Conservation (phyloP, 2,113 vertebrate genomes). For the Colinus virginianus region DNA sequence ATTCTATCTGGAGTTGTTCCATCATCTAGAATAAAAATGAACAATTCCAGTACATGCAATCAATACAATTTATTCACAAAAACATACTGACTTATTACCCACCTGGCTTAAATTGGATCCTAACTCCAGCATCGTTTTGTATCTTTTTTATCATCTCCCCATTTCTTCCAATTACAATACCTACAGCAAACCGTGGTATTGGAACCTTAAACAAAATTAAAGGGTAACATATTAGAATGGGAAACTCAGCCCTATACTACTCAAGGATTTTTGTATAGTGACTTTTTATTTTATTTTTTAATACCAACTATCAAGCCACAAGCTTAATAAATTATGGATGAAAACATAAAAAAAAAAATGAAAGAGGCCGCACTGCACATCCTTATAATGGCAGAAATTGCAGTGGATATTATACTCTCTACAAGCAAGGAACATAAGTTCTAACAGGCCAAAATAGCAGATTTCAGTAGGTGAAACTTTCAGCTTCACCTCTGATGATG, state of each 20-base stretch:
- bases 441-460: neutral
- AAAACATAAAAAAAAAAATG: neutral
- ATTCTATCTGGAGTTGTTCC: constrained; percentile 97
- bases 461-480: neutral
- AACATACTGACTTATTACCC: neutral
- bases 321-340: neutral
- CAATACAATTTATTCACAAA: neutral
- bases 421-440: neutral
- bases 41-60: constrained; percentile 19
- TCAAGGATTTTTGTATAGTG: neutral
- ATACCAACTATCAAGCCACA: neutral
- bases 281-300: neutral
- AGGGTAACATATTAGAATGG: neutral
- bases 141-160: constrained; percentile 99
- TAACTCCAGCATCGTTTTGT: constrained; percentile 96
- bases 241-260: neutral
- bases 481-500: neutral
- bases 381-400: neutral
- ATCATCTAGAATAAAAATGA: constrained; percentile 84
- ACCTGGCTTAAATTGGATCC: constrained; percentile 99
- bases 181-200: constrained; percentile 97
- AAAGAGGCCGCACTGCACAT: neutral
- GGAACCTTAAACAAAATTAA: constrained; percentile 83
- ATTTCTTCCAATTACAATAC: constrained; percentile 97
- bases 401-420: neutral